Evolutionary conservation across 2,113 vertebrate species (phyloP).

Genomic region (Pagrus major): DNA sequence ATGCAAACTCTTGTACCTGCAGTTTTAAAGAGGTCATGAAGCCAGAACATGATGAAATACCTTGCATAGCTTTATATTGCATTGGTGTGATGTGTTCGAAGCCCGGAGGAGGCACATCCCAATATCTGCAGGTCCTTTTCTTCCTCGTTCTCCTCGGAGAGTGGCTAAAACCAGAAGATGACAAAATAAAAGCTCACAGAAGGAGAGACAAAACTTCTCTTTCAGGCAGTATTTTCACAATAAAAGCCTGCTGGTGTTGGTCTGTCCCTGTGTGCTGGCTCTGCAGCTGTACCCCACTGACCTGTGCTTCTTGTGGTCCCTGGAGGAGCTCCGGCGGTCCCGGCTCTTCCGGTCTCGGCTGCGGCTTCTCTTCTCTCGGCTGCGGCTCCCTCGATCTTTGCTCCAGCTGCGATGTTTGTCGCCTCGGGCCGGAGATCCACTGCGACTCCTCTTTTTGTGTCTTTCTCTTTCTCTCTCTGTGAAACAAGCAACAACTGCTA

Average conservation of each 20-base stretch:
- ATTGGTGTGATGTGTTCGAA: slow-evolving; percentile 86
- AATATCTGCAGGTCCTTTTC: slow-evolving; percentile 82
- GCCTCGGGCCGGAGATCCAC: slow-evolving; percentile 63
- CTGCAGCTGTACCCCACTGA: slow-evolving; percentile 11
- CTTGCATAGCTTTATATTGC: slow-evolving; percentile 88
- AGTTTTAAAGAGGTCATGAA: background rate
- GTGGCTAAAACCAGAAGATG: slow-evolving; percentile 53
- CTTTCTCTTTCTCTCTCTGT: slow-evolving; percentile 83
- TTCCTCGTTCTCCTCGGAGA: slow-evolving; percentile 79
- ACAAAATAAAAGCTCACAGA: background rate
- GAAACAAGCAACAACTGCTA: too few species aligned
- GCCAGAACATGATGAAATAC: slow-evolving; percentile 37
- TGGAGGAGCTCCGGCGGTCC: slow-evolving; percentile 79
- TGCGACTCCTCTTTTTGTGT: slow-evolving; percentile 80
- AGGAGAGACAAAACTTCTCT: too few species aligned
- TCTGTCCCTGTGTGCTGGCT: background rate
- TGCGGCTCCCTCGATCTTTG: slow-evolving; percentile 79
- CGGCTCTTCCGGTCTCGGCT: slow-evolving; percentile 76
- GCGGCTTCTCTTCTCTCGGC: slow-evolving; percentile 76
- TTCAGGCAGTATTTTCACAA: background rate
- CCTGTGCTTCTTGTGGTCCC: slow-evolving; percentile 85
- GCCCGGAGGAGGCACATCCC: slow-evolving; percentile 84
- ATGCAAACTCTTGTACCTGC: background rate
- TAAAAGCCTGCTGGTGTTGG: background rate
- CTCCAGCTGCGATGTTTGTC: slow-evolving; percentile 83